Evolutionary conservation across 1,140 invertebrate genomes (phyloP).

Genomic region (Aradophagus sp.): DNA sequence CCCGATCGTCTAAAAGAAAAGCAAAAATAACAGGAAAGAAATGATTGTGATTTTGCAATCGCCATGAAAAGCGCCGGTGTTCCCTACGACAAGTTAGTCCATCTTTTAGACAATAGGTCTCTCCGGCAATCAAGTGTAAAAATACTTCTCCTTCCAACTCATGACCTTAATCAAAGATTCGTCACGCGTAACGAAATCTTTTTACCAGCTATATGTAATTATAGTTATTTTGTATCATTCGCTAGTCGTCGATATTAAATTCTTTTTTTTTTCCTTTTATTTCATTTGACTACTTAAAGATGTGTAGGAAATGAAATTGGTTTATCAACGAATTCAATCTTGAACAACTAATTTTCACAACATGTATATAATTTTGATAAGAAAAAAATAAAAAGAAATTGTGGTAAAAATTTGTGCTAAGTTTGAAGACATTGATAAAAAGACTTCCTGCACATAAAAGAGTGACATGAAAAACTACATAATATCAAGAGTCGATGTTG

Average conservation of each 20-base stretch:
- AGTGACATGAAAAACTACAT: too few species aligned
- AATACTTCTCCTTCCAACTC: conserved; percentile 54
- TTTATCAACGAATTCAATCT: too few species aligned
- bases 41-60: conserved; percentile 19
- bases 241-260: conserved; percentile 46
- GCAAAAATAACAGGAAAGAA: conserved; percentile 13
- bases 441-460: too few species aligned
- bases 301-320: too few species aligned
- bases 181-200: conserved; percentile 44
- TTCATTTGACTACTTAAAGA: conserved; percentile 40
- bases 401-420: too few species aligned
- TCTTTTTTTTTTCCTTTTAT: conserved; percentile 10
- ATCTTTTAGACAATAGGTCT: too few species aligned
- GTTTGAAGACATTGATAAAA: too few species aligned
- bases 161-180: conserved; percentile 53
- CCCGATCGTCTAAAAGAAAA: conserved; percentile 27
- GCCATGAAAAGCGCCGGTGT: conserved; percentile 33
- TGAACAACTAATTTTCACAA: too few species aligned
- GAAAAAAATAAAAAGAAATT: too few species aligned
- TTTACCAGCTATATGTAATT: conserved; percentile 46
- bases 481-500: too few species aligned
- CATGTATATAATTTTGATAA: too few species aligned
- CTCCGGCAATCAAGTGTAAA: conserved; percentile 50
- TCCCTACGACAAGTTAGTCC: conserved; percentile 45
- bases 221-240: conserved; percentile 48